Evolutionary conservation across 2,797 vertebrate genomes (phyloP).

Genomic region (Gallinago nigripennis): DNA sequence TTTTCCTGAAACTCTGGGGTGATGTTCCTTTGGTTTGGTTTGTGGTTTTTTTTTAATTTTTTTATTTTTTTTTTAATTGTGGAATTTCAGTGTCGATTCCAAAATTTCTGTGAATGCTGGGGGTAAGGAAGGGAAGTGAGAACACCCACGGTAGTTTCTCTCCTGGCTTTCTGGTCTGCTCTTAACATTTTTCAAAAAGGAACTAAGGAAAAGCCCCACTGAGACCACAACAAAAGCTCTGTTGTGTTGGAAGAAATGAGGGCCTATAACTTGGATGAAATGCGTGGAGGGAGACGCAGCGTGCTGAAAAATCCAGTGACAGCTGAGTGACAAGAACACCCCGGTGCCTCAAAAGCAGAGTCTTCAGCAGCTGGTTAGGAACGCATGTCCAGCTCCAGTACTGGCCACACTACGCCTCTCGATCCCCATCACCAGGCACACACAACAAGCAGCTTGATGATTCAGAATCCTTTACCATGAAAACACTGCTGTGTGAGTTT

Average conservation of each 20-base stretch:
- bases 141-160: conserved; percentile 1
- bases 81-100: background rate
- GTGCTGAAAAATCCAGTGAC: background rate
- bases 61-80: background rate
- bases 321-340: conserved; percentile 29
- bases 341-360: conserved; percentile 1
- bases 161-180: conserved; percentile 4
- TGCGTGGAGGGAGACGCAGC: background rate
- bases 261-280: conserved; percentile 51
- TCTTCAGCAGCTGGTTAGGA: conserved; percentile 17
- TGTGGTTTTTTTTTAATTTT: background rate
- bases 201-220: conserved; percentile 59
- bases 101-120: background rate
- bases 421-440: background rate
- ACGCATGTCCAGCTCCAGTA: background rate
- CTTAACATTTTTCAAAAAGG: background rate
- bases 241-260: conserved; percentile 57
- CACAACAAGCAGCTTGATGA: background rate
- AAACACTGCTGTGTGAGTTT: background rate
- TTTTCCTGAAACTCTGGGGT: background rate
- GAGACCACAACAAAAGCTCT: conserved; percentile 59
- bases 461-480: background rate
- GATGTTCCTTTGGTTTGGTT: background rate
- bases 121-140: background rate
- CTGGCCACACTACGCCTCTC: background rate